Conservation (phyloP, 2,888 invertebrate species). For the Ormia ochracea region DNA sequence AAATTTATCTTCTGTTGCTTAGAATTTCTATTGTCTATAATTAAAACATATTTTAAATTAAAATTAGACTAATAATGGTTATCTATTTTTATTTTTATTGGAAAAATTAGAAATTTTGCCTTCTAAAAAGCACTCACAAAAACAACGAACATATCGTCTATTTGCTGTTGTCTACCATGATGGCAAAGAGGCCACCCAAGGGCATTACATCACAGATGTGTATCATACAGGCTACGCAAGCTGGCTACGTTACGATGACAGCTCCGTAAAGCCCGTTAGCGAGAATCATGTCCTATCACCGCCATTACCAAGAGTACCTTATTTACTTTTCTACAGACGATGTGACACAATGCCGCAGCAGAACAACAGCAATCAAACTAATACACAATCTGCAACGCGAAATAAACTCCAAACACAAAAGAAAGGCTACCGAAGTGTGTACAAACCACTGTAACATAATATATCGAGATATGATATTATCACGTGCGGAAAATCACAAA, state of each 20-base stretch:
- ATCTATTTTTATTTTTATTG: too few relatives aligned
- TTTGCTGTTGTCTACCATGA: conserved; percentile 98
- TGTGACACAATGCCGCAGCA: conserved; percentile 83
- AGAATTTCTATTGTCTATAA: too few relatives aligned
- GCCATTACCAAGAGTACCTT: conserved; percentile 92
- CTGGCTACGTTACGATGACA: conserved; percentile 96
- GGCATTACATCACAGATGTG: conserved; percentile 96
- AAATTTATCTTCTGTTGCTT: not conserved
- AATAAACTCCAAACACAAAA: conserved; percentile 45
- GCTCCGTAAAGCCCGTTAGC: conserved; percentile 86
- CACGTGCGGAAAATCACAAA: not conserved
- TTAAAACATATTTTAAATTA: too few relatives aligned
- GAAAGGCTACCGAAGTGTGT: conserved; percentile 36
- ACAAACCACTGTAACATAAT: conserved; percentile 42
- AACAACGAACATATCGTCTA: conserved; percentile 91
- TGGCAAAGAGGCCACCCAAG: conserved; percentile 95
- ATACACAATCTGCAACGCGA: conserved; percentile 36
- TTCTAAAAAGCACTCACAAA: conserved; percentile 83
- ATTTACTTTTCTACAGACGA: conserved; percentile 94
- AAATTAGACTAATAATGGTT: too few relatives aligned
- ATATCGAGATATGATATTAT: not conserved
- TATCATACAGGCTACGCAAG: conserved; percentile 92
- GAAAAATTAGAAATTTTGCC: conserved; percentile 95
- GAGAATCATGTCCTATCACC: conserved; percentile 90
- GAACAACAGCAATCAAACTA: conserved; percentile 45